phyloP scores from a whole-genome alignment of 37 sponge, comb jelly and placozoan genomes.

The Dysidea cf. avara region DNA sequence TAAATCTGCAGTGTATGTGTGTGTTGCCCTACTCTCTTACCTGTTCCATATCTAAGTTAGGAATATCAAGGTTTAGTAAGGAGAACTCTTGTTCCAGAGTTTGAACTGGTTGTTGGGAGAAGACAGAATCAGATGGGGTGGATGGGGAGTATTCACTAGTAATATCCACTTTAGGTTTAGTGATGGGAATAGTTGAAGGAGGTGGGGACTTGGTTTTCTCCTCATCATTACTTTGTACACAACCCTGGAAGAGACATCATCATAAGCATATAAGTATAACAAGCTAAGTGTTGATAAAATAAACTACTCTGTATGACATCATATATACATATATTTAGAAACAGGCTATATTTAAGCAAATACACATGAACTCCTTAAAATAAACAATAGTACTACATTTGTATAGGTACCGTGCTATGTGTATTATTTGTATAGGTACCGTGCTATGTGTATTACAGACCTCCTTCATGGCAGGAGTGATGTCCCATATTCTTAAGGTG shows the following conservation, averaged over 20 bases:
- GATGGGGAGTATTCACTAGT: background rate
- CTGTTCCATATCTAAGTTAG: constrained; percentile 58
- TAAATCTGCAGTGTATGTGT: background rate
- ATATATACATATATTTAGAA: too few relatives aligned
- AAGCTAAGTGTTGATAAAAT: background rate
- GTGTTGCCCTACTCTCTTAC: constrained; percentile 27
- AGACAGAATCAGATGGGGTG: background rate
- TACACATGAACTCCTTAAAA: too few relatives aligned
- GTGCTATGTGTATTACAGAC: too few relatives aligned
- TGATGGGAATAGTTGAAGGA: background rate
- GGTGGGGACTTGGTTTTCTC: background rate
- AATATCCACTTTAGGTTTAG: background rate
- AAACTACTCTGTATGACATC: too few relatives aligned
- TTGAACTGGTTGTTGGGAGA: constrained; percentile 17
- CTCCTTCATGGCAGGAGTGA: constrained; percentile 7
- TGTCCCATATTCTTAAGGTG: background rate
- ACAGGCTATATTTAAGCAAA: too few relatives aligned
- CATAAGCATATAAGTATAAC: background rate
- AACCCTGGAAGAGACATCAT: background rate
- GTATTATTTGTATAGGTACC: too few relatives aligned
- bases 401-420: too few relatives aligned
- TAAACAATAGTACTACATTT: too few relatives aligned
- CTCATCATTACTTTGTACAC: background rate
- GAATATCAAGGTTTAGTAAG: constrained; percentile 46
- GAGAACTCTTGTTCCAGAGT: constrained; percentile 57